Conservation (phyloP, 2,797 vertebrate genomes). For the Coracias cyanogaster region DNA sequence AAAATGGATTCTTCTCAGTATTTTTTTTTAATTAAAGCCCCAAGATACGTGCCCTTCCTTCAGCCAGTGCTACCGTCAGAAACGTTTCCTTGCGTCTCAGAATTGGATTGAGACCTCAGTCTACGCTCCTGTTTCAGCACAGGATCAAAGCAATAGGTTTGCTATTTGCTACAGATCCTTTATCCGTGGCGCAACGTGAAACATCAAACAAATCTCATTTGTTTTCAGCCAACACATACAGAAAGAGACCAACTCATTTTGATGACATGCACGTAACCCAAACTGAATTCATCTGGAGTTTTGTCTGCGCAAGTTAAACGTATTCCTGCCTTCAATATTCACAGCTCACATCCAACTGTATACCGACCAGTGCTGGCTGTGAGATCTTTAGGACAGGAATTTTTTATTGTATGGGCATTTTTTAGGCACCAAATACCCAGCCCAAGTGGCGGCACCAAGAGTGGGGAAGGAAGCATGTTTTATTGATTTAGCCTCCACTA, state of each 20-base stretch:
- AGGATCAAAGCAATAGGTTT: conserved; percentile 20
- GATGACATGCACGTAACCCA: not conserved
- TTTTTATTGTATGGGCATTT: not conserved
- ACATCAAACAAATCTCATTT: conserved; percentile 53
- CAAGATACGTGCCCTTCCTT: not conserved
- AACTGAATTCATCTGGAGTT: not conserved
- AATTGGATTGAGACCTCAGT: not conserved
- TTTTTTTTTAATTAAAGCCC: not conserved
- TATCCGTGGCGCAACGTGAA: not conserved
- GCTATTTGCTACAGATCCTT: not conserved
- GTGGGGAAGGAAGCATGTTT: not conserved
- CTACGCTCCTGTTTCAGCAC: not conserved
- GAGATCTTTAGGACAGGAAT: not conserved
- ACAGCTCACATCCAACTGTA: not conserved
- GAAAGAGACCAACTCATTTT: not conserved
- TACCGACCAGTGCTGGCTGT: not conserved
- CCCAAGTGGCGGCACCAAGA: not conserved
- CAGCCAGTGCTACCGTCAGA: not conserved
- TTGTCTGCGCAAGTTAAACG: not conserved
- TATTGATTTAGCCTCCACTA: not conserved
- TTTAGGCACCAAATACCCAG: not conserved
- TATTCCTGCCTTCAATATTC: not conserved
- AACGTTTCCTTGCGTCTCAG: not conserved
- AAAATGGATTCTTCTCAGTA: not conserved
- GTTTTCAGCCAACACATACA: not conserved